phyloP scores from a whole-genome alignment of 2,888 invertebrate species.

The Antheraea assamensis region DNA sequence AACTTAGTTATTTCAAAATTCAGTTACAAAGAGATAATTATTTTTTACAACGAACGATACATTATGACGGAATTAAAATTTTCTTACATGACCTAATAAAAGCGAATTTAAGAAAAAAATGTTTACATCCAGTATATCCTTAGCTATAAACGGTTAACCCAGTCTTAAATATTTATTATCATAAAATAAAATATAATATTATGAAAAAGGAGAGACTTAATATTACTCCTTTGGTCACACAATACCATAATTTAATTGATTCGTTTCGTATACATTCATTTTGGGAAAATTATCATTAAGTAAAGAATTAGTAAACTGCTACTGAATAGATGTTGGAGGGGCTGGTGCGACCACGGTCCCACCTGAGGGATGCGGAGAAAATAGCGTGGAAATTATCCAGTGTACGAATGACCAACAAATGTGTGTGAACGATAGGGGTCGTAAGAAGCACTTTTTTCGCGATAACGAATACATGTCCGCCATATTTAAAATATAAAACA shows the following conservation, averaged over 20 bases:
- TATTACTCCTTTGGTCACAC: slow-evolving; percentile 32
- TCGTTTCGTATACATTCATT: slow-evolving; percentile 42
- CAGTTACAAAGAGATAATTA: too few relatives aligned
- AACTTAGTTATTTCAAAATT: too few relatives aligned
- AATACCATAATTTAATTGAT: slow-evolving; percentile 34
- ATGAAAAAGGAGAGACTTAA: slow-evolving; percentile 7
- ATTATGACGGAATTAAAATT: neutral
- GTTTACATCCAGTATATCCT: neutral
- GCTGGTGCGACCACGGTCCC: too few relatives aligned
- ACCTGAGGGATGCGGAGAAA: too few relatives aligned
- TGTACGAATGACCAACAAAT: too few relatives aligned
- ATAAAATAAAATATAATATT: neutral
- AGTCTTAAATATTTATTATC: slow-evolving; percentile 27
- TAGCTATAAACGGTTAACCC: slow-evolving; percentile 18
- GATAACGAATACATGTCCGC: too few relatives aligned
- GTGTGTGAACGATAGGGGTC: too few relatives aligned
- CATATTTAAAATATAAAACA: too few relatives aligned
- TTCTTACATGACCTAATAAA: neutral
- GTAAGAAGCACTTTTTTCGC: too few relatives aligned
- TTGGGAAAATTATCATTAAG: slow-evolving; percentile 11
- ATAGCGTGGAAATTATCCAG: too few relatives aligned
- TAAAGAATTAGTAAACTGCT: too few relatives aligned
- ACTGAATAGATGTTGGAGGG: too few relatives aligned
- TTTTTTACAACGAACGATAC: neutral
- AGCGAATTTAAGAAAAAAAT: neutral